Percentiles rank a stretch among this genome's conserved stretches.
phyloP scores from a whole-genome alignment of 2,888 invertebrate species.

The Cylindroiulus punctatus region DNA sequence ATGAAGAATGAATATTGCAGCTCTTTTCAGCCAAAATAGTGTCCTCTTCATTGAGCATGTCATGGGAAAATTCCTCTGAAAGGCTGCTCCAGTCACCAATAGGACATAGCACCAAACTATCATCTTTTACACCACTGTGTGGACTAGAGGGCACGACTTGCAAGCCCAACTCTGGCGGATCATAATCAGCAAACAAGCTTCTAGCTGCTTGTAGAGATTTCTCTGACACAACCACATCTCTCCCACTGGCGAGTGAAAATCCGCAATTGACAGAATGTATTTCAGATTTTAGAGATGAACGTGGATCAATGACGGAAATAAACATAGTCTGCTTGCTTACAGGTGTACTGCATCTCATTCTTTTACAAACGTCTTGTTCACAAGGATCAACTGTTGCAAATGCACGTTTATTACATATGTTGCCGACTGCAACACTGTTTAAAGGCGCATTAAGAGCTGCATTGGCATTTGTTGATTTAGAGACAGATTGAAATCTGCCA shows the following conservation, averaged over 20 bases:
- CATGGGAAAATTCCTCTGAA: background rate
- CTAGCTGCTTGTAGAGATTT: conserved; percentile 44
- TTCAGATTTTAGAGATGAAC: background rate
- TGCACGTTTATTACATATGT: background rate
- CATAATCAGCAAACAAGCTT: background rate
- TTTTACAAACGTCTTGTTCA: background rate
- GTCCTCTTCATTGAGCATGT: conserved; percentile 24
- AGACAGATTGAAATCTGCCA: background rate
- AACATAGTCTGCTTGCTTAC: background rate
- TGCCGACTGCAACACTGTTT: background rate
- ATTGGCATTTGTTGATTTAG: background rate
- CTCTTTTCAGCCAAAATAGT: conserved; percentile 59
- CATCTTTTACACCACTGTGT: background rate
- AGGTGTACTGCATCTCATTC: background rate
- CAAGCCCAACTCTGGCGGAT: background rate
- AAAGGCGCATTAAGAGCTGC: background rate
- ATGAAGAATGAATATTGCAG: background rate
- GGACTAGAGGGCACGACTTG: background rate
- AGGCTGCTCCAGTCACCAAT: background rate
- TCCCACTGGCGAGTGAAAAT: conserved; percentile 57
- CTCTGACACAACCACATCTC: background rate
- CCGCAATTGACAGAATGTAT: background rate
- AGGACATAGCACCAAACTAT: background rate
- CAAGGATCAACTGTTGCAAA: background rate
- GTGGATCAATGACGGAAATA: background rate